These are phyloP conservation scores for Luffia ferchaultella DNA, from an alignment of 2,888 invertebrate species.

Conservation along the genomic window DNA sequence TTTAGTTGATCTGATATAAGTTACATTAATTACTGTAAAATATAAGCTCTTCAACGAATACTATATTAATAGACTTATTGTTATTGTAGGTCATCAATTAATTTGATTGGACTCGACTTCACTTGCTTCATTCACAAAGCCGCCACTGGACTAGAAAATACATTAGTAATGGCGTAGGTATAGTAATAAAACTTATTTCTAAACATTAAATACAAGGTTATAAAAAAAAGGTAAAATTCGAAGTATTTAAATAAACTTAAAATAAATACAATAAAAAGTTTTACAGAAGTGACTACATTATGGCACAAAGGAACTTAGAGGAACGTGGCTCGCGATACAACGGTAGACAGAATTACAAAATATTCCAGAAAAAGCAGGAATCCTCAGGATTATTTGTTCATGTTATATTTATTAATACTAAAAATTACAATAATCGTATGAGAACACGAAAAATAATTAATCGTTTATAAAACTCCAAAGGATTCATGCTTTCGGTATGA, in stretches of 20 bases:
- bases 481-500: not conserved
- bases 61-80: no score
- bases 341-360: not conserved
- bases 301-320: not conserved
- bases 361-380: not conserved
- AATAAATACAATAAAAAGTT: constrained; percentile 11
- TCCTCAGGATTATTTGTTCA: not conserved
- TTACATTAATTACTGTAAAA: no score
- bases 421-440: no score
- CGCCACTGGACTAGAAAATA: not conserved
- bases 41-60: no score
- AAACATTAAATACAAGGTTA: not conserved
- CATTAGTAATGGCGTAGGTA: not conserved
- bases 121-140: no score
- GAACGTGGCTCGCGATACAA: not conserved
- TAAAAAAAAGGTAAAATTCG: constrained; percentile 4
- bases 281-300: not conserved
- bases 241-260: constrained; percentile 9
- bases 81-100: no score
- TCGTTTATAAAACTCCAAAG: not conserved
- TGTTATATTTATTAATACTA: not conserved
- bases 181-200: not conserved
- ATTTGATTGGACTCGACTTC: no score
- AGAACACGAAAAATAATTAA: no score
- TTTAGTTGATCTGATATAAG: no score